Evolutionary conservation across 2,888 invertebrate species (phyloP).

Genomic region (Callyntrura sp.): DNA sequence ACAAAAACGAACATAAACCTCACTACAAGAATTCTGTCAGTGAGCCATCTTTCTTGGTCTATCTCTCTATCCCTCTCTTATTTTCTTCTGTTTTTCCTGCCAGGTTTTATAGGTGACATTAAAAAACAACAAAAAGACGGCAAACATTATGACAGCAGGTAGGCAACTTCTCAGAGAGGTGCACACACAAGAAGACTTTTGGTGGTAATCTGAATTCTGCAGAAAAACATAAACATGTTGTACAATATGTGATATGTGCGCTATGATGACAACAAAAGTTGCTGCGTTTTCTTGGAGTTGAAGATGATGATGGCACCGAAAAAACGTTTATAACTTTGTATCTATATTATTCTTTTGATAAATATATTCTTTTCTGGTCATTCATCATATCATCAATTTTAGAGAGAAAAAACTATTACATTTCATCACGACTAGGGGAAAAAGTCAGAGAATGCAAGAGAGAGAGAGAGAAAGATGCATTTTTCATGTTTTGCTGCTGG

Average conservation of each 20-base stretch:
- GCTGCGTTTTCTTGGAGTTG: neutral
- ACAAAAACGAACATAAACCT: conserved; percentile 35
- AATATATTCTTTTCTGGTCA: neutral
- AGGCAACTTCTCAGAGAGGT: neutral
- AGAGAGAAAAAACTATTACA: neutral
- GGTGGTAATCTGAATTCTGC: neutral
- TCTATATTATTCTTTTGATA: neutral
- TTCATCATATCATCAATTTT: conserved; percentile 24
- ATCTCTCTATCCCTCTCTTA: too few relatives aligned
- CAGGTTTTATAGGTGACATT: conserved; percentile 43
- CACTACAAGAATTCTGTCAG: conserved; percentile 58
- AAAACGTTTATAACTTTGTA: neutral
- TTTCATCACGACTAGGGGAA: conserved; percentile 3
- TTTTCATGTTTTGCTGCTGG: neutral
- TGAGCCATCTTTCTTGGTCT: conserved; percentile 31
- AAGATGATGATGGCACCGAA: neutral
- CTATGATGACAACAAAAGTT: conserved; percentile 27
- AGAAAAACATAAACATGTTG: conserved; percentile 17
- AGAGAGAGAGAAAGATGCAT: neutral
- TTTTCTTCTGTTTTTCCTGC: neutral
- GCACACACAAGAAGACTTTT: conserved; percentile 8
- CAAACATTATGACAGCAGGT: conserved; percentile 58
- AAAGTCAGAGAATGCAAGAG: neutral
- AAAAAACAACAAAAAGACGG: conserved; percentile 51
- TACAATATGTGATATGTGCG: conserved; percentile 42